These are phyloP conservation scores for Sprattus sprattus DNA, from an alignment of 2,113 vertebrate genomes.

Conservation along the genomic window DNA sequence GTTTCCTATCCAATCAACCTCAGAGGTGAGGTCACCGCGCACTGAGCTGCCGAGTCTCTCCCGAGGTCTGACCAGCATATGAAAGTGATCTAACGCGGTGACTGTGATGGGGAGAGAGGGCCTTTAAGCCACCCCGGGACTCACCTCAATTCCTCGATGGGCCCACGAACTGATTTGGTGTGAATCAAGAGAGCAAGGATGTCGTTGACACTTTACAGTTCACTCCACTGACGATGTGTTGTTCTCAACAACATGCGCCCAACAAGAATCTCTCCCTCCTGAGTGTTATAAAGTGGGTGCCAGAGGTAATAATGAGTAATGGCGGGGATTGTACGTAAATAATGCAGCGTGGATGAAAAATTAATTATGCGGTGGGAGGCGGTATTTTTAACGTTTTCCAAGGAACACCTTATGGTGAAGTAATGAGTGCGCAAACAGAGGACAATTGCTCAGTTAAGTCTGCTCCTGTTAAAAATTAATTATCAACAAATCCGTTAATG, in stretches of 20 bases:
- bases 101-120: not conserved
- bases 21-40: not conserved
- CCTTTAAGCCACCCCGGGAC: not conserved
- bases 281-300: not conserved
- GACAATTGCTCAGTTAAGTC: constrained; percentile 13
- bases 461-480: not conserved
- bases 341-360: not conserved
- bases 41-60: not conserved
- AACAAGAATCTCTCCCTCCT: not conserved
- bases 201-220: not conserved
- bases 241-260: not conserved
- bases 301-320: not conserved
- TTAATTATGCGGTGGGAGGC: not conserved
- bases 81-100: not conserved
- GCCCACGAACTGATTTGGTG: not conserved
- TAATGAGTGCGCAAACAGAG: not conserved
- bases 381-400: not conserved
- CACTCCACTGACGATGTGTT: not conserved
- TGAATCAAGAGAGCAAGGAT: not conserved
- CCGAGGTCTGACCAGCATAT: not conserved
- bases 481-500: not conserved
- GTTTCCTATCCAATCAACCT: not conserved
- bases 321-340: not conserved
- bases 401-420: not conserved
- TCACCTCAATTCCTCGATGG: not conserved